phyloP scores from a whole-genome alignment of 2,888 invertebrate species.

The Pollenia griseotomentosa region DNA sequence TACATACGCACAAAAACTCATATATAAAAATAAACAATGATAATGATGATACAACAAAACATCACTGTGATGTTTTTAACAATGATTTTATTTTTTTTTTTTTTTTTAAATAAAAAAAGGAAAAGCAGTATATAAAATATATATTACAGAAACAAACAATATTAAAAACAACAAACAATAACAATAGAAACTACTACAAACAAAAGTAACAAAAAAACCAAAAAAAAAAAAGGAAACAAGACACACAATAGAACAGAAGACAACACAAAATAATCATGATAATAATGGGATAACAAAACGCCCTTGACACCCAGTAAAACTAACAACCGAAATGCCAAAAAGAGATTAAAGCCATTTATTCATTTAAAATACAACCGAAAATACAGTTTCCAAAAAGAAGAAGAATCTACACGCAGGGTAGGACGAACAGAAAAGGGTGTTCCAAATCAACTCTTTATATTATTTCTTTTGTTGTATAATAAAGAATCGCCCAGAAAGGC shows the following conservation, averaged over 20 bases:
- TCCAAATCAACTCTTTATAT: too few species aligned
- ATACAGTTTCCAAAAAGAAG: constrained; percentile 40
- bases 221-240: constrained; percentile 75
- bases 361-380: constrained; percentile 59
- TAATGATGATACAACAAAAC: constrained; percentile 49
- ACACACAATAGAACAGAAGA: constrained; percentile 71
- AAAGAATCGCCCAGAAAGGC: too few species aligned
- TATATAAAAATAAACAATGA: neutral
- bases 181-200: constrained; percentile 52
- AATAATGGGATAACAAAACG: constrained; percentile 83
- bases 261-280: constrained; percentile 64
- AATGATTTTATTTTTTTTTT: constrained; percentile 15
- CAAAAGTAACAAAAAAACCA: constrained; percentile 75
- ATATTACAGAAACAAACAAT: constrained; percentile 52
- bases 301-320: constrained; percentile 83
- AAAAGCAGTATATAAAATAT: constrained; percentile 58
- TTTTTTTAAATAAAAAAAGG: constrained; percentile 42
- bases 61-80: constrained; percentile 47
- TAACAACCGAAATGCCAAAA: constrained; percentile 72
- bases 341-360: constrained; percentile 73
- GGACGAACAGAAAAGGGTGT: neutral
- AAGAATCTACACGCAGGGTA: neutral
- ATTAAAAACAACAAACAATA: constrained; percentile 61
- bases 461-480: too few species aligned
- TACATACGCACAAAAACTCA: neutral